Evolutionary conservation across 2,888 invertebrate genomes (phyloP).

Genomic region (Digitonthophagus gazella): DNA sequence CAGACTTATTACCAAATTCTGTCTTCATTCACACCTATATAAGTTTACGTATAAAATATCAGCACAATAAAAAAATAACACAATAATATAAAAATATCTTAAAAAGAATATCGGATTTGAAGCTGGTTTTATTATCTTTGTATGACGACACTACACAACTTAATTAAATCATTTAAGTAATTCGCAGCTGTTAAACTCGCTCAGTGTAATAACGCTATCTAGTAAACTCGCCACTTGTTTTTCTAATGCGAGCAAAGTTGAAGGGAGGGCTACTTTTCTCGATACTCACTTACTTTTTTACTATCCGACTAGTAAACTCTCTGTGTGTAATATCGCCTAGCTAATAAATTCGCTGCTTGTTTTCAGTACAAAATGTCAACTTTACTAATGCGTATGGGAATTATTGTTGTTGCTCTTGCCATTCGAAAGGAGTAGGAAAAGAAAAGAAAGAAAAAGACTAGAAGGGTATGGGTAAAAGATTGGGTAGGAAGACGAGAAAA

Average conservation of each 20-base stretch:
- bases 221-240: no score
- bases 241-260: slow-evolving; percentile 12
- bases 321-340: slow-evolving; percentile 4
- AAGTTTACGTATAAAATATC: no score
- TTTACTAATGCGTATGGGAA: background rate
- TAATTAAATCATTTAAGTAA: no score
- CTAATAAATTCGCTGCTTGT: background rate
- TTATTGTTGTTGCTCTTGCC: background rate
- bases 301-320: background rate
- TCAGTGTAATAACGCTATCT: no score
- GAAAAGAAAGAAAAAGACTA: slow-evolving; percentile 1
- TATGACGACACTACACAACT: no score
- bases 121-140: no score
- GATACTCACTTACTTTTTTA: background rate
- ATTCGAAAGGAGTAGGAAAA: background rate
- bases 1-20: no score
- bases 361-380: background rate
- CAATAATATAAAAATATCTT: no score
- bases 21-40: no score
- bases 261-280: slow-evolving; percentile 14
- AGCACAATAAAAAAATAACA: no score
- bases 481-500: slow-evolving; percentile 11
- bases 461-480: slow-evolving; percentile 2
- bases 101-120: no score
- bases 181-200: no score